Conservation (phyloP, 2,113 vertebrate species). For the Cnemophilus loriae region DNA sequence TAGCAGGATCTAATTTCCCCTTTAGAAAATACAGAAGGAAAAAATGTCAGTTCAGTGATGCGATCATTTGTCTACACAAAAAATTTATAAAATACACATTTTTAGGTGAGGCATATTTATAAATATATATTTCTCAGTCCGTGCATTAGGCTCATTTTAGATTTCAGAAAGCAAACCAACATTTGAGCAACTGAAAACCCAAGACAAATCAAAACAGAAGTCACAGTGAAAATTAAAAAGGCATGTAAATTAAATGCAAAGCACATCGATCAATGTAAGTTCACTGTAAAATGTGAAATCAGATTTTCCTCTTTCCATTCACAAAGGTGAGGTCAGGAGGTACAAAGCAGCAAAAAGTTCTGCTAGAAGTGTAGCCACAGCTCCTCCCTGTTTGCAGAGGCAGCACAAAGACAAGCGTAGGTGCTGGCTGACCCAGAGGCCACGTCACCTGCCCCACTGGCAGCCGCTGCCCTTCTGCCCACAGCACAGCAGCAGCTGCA, state of each 20-base stretch:
- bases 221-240: background rate
- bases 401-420: background rate
- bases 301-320: background rate
- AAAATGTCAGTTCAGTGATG: background rate
- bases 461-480: background rate
- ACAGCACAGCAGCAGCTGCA: background rate
- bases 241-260: background rate
- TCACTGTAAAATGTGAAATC: background rate
- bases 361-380: background rate
- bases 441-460: background rate
- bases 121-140: background rate
- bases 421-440: background rate
- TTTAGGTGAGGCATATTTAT: background rate
- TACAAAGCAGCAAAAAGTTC: background rate
- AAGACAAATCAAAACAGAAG: background rate
- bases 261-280: background rate
- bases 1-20: slow-evolving; percentile 77
- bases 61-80: background rate
- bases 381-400: background rate
- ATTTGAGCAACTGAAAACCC: background rate
- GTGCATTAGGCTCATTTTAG: background rate
- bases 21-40: slow-evolving; percentile 18
- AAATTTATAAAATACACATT: background rate
- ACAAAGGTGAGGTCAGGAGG: background rate
- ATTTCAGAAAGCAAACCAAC: background rate